Conservation (phyloP, 2,797 vertebrate genomes). For the Lindbergichthys nudifrons region DNA sequence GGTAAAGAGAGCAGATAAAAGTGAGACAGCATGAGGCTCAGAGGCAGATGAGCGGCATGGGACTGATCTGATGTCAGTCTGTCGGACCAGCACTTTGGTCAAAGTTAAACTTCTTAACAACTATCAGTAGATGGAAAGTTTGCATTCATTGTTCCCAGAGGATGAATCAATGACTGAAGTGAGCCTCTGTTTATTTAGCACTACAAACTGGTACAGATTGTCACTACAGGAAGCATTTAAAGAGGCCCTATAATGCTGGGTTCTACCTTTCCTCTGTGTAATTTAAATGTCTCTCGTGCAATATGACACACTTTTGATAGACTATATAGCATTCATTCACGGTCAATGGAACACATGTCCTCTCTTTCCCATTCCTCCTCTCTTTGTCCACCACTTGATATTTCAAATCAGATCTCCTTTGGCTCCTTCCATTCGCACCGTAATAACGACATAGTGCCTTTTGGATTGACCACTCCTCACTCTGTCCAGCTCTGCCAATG, state of each 20-base stretch:
- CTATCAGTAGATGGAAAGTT: background rate
- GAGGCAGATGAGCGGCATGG: constrained; percentile 39
- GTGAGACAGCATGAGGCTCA: constrained; percentile 1
- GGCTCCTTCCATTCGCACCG: constrained; percentile 29
- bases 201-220: background rate
- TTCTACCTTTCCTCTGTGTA: too few relatives aligned
- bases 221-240: background rate
- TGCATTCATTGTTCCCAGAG: background rate
- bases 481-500: constrained; percentile 41
- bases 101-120: constrained; percentile 12
- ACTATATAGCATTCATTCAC: too few relatives aligned
- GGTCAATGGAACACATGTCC: background rate
- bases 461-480: constrained; percentile 30
- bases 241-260: too few relatives aligned
- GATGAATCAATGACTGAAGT: background rate
- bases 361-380: background rate
- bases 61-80: constrained; percentile 24
- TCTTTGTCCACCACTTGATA: background rate
- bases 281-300: too few relatives aligned
- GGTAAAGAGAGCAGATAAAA: constrained; percentile 33
- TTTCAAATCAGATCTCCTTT: constrained; percentile 11
- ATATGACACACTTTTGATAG: background rate
- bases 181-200: background rate
- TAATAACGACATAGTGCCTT: constrained; percentile 50
- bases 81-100: constrained; percentile 12